These are phyloP conservation scores for Elymnias hypermnestra DNA, from an alignment of 1,140 invertebrate species.

Conservation along the genomic window DNA sequence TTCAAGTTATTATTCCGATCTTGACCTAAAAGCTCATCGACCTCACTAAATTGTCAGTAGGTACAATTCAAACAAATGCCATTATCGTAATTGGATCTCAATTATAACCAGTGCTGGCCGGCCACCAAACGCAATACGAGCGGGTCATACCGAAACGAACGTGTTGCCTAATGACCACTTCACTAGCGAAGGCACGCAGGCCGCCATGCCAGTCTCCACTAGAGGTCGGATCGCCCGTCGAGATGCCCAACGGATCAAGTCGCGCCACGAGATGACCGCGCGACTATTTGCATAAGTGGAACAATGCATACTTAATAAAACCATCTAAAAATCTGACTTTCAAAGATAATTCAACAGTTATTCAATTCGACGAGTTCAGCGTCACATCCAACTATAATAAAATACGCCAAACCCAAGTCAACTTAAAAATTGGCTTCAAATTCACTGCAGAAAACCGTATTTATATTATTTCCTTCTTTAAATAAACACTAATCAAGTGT, in stretches of 20 bases:
- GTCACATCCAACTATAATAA: not conserved
- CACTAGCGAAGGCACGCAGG: slow-evolving; percentile 65
- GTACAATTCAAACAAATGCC: not conserved
- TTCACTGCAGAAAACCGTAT: no score
- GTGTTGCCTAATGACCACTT: slow-evolving; percentile 72
- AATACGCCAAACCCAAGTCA: no score
- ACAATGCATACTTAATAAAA: not conserved
- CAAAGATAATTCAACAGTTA: no score
- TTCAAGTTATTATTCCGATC: not conserved
- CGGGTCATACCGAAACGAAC: slow-evolving; percentile 72
- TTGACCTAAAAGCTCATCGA: not conserved
- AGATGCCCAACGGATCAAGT: slow-evolving; percentile 94
- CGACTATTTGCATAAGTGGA: slow-evolving; percentile 78
- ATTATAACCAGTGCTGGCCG: slow-evolving; percentile 1
- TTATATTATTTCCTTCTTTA: no score
- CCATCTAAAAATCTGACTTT: no score
- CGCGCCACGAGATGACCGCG: slow-evolving; percentile 96
- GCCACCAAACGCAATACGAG: slow-evolving; percentile 8
- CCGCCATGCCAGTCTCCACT: slow-evolving; percentile 65
- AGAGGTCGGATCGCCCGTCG: slow-evolving; percentile 57
- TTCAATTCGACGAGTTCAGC: no score
- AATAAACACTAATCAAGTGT: no score
- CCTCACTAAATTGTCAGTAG: not conserved
- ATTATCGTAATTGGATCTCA: slow-evolving; percentile 7
- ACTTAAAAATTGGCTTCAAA: no score